These are phyloP conservation scores for Nyctalus aviator DNA, from an alignment of 2,797 vertebrate species.

Conservation along the genomic window DNA sequence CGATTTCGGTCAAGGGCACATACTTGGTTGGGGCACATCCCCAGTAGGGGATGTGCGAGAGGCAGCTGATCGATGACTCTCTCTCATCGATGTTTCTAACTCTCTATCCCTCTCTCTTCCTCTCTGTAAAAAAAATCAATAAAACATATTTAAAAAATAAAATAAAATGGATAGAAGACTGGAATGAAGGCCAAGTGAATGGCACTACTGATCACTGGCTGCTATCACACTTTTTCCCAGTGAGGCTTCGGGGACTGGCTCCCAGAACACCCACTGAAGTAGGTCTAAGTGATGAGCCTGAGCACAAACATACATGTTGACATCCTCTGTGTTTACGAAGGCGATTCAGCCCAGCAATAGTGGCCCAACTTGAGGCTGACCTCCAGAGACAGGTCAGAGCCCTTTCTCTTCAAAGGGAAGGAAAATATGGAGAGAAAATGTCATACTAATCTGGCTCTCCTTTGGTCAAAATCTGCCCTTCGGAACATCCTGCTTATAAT, in stretches of 20 bases:
- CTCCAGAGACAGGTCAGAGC: not conserved
- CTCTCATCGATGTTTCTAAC: too few relatives aligned
- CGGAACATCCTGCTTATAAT: not conserved
- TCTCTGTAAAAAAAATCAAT: too few relatives aligned
- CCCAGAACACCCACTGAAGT: not conserved
- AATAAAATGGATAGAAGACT: not conserved
- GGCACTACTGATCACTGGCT: not conserved
- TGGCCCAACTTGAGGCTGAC: not conserved
- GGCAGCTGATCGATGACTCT: too few relatives aligned
- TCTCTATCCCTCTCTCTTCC: too few relatives aligned
- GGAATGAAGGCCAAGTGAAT: not conserved
- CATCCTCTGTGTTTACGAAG: conserved; percentile 15
- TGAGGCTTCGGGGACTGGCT: not conserved
- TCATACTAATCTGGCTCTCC: not conserved
- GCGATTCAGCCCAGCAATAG: not conserved
- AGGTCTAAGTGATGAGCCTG: not conserved
- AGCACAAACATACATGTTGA: not conserved
- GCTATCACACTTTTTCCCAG: not conserved
- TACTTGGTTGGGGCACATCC: too few relatives aligned
- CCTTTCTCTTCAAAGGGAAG: not conserved
- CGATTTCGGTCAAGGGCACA: too few relatives aligned
- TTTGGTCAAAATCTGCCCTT: conserved; percentile 35
- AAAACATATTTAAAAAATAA: too few relatives aligned
- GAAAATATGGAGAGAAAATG: not conserved
- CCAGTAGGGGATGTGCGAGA: too few relatives aligned